These are phyloP conservation scores for Xestia sexstrigata DNA, from an alignment of 2,888 invertebrate species.

Conservation along the genomic window DNA sequence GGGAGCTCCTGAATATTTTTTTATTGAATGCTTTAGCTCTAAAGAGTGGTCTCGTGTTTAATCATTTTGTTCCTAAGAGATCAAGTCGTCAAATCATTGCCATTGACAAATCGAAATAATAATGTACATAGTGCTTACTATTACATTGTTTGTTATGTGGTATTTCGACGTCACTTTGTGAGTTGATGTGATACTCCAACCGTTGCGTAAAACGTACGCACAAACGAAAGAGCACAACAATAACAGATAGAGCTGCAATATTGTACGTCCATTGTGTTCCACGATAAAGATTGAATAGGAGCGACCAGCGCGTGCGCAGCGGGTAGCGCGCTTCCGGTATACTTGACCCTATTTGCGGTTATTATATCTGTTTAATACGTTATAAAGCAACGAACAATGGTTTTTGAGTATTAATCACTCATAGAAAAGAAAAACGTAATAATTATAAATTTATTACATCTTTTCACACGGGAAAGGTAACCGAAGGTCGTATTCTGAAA, in stretches of 20 bases:
- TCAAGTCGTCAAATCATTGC: not conserved
- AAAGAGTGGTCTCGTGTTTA: not conserved
- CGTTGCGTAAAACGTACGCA: constrained; percentile 66
- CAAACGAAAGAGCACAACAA: constrained; percentile 59
- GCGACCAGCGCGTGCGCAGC: constrained; percentile 80
- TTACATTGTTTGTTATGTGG: constrained; percentile 37
- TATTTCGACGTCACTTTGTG: constrained; percentile 33
- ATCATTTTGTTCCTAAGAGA: not conserved
- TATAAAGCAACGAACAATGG: constrained; percentile 67
- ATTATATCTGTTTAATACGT: constrained; percentile 75
- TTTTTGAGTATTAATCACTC: constrained; percentile 59
- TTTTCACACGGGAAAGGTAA: constrained; percentile 78
- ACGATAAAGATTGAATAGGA: constrained; percentile 83
- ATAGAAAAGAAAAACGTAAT: constrained; percentile 57
- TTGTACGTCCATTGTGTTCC: constrained; percentile 75
- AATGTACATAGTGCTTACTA: constrained; percentile 18
- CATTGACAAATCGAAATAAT: constrained; percentile 46
- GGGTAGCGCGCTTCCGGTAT: constrained; percentile 84
- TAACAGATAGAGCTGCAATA: constrained; percentile 70
- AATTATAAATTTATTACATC: constrained; percentile 57
- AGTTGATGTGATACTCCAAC: constrained; percentile 47
- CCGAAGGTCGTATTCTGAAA: constrained; percentile 69
- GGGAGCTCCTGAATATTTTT: not conserved
- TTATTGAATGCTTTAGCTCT: not conserved
- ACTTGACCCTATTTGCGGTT: constrained; percentile 86